A percentile compares a stretch with the other conserved stretches of the same genome.
Conservation (phyloP, 2,113 vertebrate species). For the Lasiurus borealis region DNA sequence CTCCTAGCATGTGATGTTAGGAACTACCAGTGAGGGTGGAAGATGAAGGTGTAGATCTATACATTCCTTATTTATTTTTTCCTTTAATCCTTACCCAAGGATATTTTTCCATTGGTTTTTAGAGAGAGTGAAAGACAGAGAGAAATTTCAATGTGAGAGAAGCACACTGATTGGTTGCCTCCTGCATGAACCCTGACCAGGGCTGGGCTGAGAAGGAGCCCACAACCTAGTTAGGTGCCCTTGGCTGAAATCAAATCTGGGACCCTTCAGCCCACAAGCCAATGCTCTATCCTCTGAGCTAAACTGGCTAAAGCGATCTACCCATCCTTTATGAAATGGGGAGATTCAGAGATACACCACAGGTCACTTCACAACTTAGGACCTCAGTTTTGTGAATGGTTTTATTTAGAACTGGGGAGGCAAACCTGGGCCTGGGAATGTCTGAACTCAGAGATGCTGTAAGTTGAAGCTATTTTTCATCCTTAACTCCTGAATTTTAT, state of each 20-base stretch:
- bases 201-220: too few species aligned
- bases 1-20: neutral
- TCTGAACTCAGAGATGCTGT: neutral
- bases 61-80: neutral
- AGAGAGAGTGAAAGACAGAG: too few species aligned
- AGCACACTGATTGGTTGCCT: too few species aligned
- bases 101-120: too few species aligned
- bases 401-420: conserved; percentile 16
- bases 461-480: neutral
- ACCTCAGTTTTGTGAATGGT: neutral
- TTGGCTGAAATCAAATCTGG: too few species aligned
- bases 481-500: neutral
- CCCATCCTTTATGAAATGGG: neutral
- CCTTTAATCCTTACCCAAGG: too few species aligned
- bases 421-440: neutral
- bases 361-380: neutral
- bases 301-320: too few species aligned
- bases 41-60: neutral
- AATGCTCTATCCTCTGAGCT: too few species aligned
- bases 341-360: neutral
- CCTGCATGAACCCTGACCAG: too few species aligned
- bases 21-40: neutral
- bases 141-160: too few species aligned
- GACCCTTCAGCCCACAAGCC: too few species aligned
- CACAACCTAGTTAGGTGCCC: too few species aligned